Evolutionary conservation across 1,140 invertebrate genomes (phyloP).

Genomic region (Cheumatopsyche charites): DNA sequence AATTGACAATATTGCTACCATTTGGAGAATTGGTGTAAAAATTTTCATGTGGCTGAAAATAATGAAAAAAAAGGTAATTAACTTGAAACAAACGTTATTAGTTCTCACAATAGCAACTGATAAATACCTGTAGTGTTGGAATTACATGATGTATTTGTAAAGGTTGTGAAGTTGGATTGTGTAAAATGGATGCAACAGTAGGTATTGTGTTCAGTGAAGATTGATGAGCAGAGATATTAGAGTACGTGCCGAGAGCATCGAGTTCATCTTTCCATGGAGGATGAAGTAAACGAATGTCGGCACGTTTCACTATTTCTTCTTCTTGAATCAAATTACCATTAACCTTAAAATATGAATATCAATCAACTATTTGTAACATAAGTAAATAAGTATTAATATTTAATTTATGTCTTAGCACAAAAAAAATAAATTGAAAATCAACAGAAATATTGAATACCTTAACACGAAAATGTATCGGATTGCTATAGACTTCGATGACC

Average conservation of each 20-base stretch:
- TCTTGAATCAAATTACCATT: constrained; percentile 49
- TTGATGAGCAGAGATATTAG: constrained; percentile 1
- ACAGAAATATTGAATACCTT: constrained; percentile 60
- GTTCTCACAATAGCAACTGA: background rate
- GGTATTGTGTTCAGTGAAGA: constrained; percentile 7
- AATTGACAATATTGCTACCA: constrained; percentile 35
- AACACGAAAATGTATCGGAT: constrained; percentile 78
- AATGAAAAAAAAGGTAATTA: background rate
- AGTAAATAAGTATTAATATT: no score
- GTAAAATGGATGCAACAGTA: background rate
- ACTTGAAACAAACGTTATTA: no score
- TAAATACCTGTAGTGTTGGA: constrained; percentile 48
- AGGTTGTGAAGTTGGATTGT: constrained; percentile 30
- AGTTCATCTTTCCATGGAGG: constrained; percentile 96
- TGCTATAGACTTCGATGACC: constrained; percentile 73
- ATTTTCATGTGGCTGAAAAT: constrained; percentile 48
- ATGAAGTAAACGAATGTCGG: constrained; percentile 86
- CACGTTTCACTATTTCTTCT: constrained; percentile 72
- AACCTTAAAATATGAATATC: no score
- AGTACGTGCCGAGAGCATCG: constrained; percentile 66
- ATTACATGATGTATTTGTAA: constrained; percentile 49
- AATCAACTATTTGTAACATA: no score
- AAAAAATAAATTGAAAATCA: no score
- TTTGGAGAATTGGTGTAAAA: constrained; percentile 60
- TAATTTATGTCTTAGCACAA: no score